These are phyloP conservation scores for Himantopus leucocephalus DNA, from an alignment of 2,113 vertebrate genomes.

Conservation along the genomic window DNA sequence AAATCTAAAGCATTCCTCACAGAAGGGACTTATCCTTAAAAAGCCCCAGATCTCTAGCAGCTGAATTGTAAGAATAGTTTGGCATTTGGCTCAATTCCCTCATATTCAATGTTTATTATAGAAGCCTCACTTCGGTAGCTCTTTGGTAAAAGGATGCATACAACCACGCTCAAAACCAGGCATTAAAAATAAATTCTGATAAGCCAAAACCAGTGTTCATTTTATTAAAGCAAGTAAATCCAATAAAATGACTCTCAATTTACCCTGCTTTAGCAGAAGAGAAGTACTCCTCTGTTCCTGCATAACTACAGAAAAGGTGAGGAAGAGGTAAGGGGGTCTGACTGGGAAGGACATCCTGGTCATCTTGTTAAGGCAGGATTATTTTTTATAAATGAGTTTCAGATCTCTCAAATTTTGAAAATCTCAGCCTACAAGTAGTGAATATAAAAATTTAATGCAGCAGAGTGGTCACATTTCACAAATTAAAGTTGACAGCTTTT, in stretches of 20 bases:
- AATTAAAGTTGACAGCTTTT: background rate
- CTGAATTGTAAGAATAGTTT: background rate
- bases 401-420: background rate
- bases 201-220: background rate
- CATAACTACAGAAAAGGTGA: background rate
- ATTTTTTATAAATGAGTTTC: background rate
- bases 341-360: background rate
- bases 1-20: background rate
- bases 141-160: background rate
- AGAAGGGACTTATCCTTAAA: background rate
- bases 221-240: background rate
- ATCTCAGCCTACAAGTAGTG: background rate
- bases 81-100: background rate
- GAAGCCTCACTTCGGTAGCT: background rate
- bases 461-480: background rate
- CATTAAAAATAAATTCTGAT: background rate
- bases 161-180: background rate
- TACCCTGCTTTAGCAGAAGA: background rate
- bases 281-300: background rate
- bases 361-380: background rate
- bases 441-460: background rate
- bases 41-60: background rate
- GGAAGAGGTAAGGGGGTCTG: background rate
- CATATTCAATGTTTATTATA: accelerated
- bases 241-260: background rate